phyloP scores from a whole-genome alignment of 2,113 vertebrate species.

The Hypomesus transpacificus region DNA sequence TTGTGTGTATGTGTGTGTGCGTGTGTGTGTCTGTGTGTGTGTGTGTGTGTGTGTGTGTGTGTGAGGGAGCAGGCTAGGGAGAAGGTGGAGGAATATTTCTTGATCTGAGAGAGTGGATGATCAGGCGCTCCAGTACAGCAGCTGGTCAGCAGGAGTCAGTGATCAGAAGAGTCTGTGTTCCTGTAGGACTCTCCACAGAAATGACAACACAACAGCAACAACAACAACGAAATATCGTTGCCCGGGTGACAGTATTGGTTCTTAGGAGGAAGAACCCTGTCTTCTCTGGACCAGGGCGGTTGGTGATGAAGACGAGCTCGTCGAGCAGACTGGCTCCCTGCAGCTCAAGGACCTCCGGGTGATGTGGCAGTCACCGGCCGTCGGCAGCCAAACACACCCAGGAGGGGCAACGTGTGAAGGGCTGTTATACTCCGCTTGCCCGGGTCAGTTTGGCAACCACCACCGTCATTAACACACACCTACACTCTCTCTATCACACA shows the following conservation, averaged over 20 bases:
- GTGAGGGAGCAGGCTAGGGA: background rate
- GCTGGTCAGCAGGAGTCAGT: background rate
- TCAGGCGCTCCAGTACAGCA: background rate
- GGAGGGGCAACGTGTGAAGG: background rate
- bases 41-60: background rate
- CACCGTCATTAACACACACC: background rate
- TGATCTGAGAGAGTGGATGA: background rate
- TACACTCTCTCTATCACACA: background rate
- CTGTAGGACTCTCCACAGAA: no score
- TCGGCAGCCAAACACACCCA: background rate
- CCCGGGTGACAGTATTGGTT: no score
- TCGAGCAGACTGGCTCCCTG: background rate
- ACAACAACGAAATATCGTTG: no score
- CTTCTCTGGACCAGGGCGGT: no score
- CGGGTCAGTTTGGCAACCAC: background rate
- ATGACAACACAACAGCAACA: no score
- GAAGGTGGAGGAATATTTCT: no score
- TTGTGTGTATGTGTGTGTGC: constrained; percentile 8
- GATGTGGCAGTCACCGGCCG: background rate
- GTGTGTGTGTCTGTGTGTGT: constrained; percentile 8
- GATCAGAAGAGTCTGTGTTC: no score
- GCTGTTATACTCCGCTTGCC: background rate
- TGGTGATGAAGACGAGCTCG: background rate
- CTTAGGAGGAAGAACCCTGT: background rate
- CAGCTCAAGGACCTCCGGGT: background rate